These are phyloP conservation scores for Torymus tubicola DNA, from an alignment of 2,888 invertebrate genomes.

Conservation along the genomic window DNA sequence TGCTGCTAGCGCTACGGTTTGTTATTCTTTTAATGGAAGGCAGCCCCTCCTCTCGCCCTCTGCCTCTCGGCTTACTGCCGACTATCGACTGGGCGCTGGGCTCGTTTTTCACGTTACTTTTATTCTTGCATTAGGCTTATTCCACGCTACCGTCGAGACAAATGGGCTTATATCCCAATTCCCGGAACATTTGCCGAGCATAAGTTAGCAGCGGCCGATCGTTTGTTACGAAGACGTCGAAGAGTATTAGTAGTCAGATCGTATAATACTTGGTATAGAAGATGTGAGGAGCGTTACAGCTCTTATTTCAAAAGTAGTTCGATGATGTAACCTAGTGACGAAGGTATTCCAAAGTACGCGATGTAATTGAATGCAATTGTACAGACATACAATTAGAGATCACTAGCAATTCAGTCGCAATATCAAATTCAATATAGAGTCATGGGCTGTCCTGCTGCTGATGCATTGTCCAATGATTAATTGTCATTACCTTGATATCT, in stretches of 20 bases:
- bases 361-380: too few relatives aligned
- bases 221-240: slow-evolving; percentile 35
- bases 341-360: too few relatives aligned
- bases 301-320: too few relatives aligned
- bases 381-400: too few relatives aligned
- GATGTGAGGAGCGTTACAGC: too few relatives aligned
- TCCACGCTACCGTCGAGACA: slow-evolving; percentile 29
- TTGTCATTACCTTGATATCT: too few relatives aligned
- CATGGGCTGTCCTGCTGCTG: too few relatives aligned
- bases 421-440: too few relatives aligned
- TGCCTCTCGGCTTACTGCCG: slow-evolving; percentile 24
- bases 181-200: slow-evolving; percentile 2
- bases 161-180: slow-evolving; percentile 24
- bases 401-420: too few relatives aligned
- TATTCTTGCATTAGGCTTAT: slow-evolving; percentile 48
- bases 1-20: slow-evolving; percentile 51
- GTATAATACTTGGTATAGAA: not conserved
- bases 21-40: slow-evolving; percentile 62
- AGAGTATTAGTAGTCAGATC: not conserved
- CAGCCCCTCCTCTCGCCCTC: too few relatives aligned
- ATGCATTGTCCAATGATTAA: too few relatives aligned
- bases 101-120: slow-evolving; percentile 43
- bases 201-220: slow-evolving; percentile 25
- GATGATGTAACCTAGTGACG: too few relatives aligned
- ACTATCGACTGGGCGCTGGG: slow-evolving; percentile 34